Evolutionary conservation across 2,797 vertebrate genomes (phyloP), one percentile per base, ranked within the genome.

Genomic region (Silurus aristotelis): DNA sequence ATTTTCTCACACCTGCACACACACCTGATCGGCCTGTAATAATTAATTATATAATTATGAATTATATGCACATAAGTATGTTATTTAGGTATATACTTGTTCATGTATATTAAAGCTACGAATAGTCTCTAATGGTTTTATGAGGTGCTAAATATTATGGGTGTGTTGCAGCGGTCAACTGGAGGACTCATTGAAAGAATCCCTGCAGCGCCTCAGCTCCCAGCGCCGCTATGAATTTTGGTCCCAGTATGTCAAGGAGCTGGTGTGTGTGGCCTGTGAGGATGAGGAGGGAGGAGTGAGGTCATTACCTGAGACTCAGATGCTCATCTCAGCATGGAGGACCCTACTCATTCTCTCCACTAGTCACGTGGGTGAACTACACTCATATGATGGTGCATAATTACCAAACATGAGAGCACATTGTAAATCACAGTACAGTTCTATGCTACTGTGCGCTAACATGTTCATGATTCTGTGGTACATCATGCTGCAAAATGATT

Each of bases 321-420:
- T 97, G 96, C 93, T 99, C 87, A 96, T 99, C 89, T 98, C 98
- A 0, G 98, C 98, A 64, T 99, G 98, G 98, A 89, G 98, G 85
- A 97, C 97, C 93, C 93, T 99, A 87, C 96, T 99, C 14, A 97
- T 99, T 78, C 96, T 99, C 19, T 97, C 98, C 87, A 96, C 97
- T 0, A 96, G 94, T 86, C 95, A 97, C 0, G 96, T 97, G 91
- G 93, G 96, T 87, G 60, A 80, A 85, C 12, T 61, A 48, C 31
- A n/a, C 52, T 61, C 58, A 63, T 43, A 43, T 12, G 15, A 76
- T 25, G 0, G 8, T 19, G 8, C 27, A 5, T 76, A 17, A 31
- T 56, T 25, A 55, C 72, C n/a, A 55, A 13, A 19, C 14, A 17
- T 27, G 6, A 56, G n/a, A 55, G 48, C 7, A 38, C 46, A 1